Evolutionary conservation across 1,140 invertebrate species (phyloP).

Genomic region (Diachasmimorpha longicaudata): DNA sequence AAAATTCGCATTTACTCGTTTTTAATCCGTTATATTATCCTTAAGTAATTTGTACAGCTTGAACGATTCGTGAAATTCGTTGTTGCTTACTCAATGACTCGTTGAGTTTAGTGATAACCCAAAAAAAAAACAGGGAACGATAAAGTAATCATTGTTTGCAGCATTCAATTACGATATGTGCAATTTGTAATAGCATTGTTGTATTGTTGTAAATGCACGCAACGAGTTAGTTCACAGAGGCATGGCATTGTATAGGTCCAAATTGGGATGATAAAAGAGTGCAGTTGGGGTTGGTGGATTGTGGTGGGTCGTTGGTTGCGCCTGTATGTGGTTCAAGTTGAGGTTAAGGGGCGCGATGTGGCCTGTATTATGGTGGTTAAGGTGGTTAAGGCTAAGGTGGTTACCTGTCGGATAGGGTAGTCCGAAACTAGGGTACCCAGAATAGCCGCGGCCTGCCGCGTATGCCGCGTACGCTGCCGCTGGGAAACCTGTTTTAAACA

Average conservation of each 20-base stretch:
- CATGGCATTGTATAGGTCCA: slow-evolving; percentile 73
- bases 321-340: slow-evolving; percentile 61
- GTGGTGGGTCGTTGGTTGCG: slow-evolving; percentile 57
- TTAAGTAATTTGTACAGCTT: not conserved
- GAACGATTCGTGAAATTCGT: not conserved
- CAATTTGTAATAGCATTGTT: not conserved
- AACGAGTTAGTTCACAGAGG: slow-evolving; percentile 75
- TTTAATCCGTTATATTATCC: not conserved
- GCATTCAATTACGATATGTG: not conserved
- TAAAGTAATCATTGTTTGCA: not conserved
- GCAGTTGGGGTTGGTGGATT: slow-evolving; percentile 66
- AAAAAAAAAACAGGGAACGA: not conserved
- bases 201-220: not conserved
- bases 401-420: slow-evolving; percentile 96
- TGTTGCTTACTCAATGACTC: not conserved
- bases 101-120: not conserved
- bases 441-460: slow-evolving; percentile 91
- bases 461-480: slow-evolving; percentile 91
- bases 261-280: slow-evolving; percentile 63
- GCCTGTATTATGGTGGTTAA: slow-evolving; percentile 62
- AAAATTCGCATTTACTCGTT: not conserved
- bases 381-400: slow-evolving; percentile 69
- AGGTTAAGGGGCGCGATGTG: slow-evolving; percentile 60
- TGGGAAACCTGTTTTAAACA: slow-evolving; percentile 76
- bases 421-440: slow-evolving; percentile 95